phyloP scores from a whole-genome alignment of 1,140 invertebrate species.

The Dolichoris vasculosae region DNA sequence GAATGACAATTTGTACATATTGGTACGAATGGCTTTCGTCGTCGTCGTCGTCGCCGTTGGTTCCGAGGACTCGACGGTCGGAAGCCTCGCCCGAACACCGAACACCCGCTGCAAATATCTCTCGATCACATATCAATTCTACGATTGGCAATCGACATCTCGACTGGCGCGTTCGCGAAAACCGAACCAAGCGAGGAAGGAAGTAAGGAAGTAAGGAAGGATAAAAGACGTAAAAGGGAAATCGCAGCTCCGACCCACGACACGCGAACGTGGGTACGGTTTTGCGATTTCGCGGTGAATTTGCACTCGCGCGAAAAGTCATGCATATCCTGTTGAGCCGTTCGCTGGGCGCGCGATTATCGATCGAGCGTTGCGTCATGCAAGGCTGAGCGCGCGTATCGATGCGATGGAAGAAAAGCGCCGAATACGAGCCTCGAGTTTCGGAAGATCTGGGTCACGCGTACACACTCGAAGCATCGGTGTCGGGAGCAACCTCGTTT shows the following conservation, averaged over 20 bases:
- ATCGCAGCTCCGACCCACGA: too few relatives aligned
- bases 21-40: not conserved
- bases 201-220: too few relatives aligned
- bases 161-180: too few relatives aligned
- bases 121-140: conserved; percentile 14
- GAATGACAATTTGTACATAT: conserved; percentile 41
- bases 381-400: not conserved
- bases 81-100: not conserved
- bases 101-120: not conserved
- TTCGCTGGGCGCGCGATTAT: not conserved
- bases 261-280: too few relatives aligned
- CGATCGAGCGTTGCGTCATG: conserved; percentile 14
- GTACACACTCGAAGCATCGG: not conserved
- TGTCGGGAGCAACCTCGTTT: conserved; percentile 18
- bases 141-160: not conserved
- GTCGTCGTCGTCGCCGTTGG: not conserved
- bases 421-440: conserved; percentile 3
- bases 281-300: too few relatives aligned
- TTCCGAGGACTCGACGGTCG: not conserved
- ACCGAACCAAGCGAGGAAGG: too few relatives aligned
- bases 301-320: not conserved
- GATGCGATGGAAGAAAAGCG: conserved; percentile 21
- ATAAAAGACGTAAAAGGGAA: too few relatives aligned
- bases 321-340: conserved; percentile 20
- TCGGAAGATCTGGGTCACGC: conserved; percentile 20